Conservation (phyloP, 1,140 invertebrate species). For the Diploscapter pachys region DNA sequence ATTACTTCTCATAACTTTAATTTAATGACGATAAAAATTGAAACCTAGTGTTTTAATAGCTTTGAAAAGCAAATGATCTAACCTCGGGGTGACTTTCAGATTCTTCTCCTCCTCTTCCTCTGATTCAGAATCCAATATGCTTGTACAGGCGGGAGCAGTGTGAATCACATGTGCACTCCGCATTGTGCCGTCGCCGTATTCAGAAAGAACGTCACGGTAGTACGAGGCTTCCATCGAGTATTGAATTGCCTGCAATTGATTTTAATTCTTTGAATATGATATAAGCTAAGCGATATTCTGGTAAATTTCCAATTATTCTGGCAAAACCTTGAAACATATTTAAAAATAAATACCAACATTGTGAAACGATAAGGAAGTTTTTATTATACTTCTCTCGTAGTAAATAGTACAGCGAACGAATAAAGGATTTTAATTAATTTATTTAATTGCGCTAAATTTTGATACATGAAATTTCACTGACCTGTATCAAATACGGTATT, state of each 20-base stretch:
- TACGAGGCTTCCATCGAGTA: slow-evolving; percentile 34
- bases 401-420: background rate
- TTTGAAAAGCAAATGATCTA: background rate
- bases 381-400: background rate
- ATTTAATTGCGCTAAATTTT: too few relatives aligned
- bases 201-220: slow-evolving; percentile 28
- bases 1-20: background rate
- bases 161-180: slow-evolving; percentile 30
- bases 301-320: too few relatives aligned
- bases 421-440: too few relatives aligned
- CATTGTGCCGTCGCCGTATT: slow-evolving; percentile 26
- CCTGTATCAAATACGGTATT: slow-evolving; percentile 36
- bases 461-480: background rate
- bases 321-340: too few relatives aligned
- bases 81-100: slow-evolving; percentile 21
- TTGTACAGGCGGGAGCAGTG: slow-evolving; percentile 31
- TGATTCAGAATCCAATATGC: slow-evolving; percentile 21
- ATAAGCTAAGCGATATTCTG: too few relatives aligned
- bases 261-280: background rate
- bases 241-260: slow-evolving; percentile 27
- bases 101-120: slow-evolving; percentile 3
- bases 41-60: background rate
- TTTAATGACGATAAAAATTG: background rate
- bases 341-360: too few relatives aligned
- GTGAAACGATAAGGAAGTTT: background rate